Evolutionary conservation across 37 sponge, comb jelly and placozoan genomes (phyloP).

Genomic region (Halichondria panicea): DNA sequence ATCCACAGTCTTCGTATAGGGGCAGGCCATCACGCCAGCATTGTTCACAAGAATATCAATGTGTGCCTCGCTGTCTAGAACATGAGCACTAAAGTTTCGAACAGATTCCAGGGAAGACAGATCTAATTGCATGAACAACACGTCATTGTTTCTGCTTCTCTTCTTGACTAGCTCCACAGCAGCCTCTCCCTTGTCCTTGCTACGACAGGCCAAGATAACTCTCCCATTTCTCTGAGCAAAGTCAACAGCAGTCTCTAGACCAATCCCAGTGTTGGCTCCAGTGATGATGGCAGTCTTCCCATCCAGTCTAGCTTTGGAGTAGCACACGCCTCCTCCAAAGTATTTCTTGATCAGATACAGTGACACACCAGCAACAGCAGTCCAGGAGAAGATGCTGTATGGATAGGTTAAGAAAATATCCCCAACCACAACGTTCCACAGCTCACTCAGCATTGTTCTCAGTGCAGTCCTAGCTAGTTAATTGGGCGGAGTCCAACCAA

Average conservation of each 20-base stretch:
- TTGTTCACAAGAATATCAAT: slow-evolving; percentile 82
- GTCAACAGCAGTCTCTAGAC: slow-evolving; percentile 77
- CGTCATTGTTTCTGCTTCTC: slow-evolving; percentile 31
- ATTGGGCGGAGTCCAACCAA: too few relatives aligned
- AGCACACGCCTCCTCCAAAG: slow-evolving; percentile 52
- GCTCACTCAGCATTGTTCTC: too few relatives aligned
- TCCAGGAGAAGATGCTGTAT: not conserved
- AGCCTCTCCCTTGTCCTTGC: slow-evolving; percentile 49
- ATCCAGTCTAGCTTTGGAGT: slow-evolving; percentile 47
- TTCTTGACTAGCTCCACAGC: slow-evolving; percentile 58
- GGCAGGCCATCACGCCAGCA: slow-evolving; percentile 61
- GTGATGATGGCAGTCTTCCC: slow-evolving; percentile 88
- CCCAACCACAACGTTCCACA: too few relatives aligned
- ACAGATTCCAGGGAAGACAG: slow-evolving; percentile 71
- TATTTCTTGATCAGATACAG: not conserved
- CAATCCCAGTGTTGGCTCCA: slow-evolving; percentile 88
- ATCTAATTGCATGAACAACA: slow-evolving; percentile 64
- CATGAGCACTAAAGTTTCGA: slow-evolving; percentile 59
- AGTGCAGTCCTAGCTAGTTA: too few relatives aligned
- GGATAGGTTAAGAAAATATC: too few relatives aligned
- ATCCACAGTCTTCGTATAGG: slow-evolving; percentile 46
- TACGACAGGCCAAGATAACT: slow-evolving; percentile 80
- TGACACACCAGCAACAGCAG: not conserved
- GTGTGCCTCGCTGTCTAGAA: slow-evolving; percentile 49
- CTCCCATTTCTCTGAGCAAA: slow-evolving; percentile 78